Conservation (phyloP, 2,797 vertebrate genomes). For the Phataginus tetradactyla region DNA sequence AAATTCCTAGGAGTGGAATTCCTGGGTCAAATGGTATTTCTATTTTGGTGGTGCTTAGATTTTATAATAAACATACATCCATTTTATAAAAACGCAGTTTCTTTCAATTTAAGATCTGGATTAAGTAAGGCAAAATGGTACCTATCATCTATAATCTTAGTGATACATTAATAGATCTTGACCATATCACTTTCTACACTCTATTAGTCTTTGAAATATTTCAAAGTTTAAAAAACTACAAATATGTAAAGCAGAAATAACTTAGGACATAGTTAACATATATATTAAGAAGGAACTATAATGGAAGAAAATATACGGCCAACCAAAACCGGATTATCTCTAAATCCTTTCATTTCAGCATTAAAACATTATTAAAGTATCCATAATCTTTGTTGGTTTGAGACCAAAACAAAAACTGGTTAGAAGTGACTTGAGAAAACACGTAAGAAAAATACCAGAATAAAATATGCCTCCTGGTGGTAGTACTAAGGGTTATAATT, state of each 20-base stretch:
- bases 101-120: not conserved
- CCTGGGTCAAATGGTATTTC: not conserved
- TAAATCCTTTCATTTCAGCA: not conserved
- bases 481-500: not conserved
- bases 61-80: not conserved
- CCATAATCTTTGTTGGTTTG: not conserved
- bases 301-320: not conserved
- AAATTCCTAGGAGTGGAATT: too few species aligned
- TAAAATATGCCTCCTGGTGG: conserved; percentile 62
- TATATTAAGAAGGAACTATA: not conserved
- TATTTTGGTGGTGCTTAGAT: not conserved
- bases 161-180: not conserved
- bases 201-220: not conserved
- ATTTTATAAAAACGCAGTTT: not conserved
- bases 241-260: not conserved
- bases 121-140: not conserved
- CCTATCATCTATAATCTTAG: not conserved
- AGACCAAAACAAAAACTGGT: not conserved
- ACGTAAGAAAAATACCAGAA: not conserved
- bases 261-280: not conserved
- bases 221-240: not conserved
- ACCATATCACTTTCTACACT: not conserved
- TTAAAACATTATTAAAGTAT: not conserved
- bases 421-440: not conserved
- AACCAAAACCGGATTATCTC: not conserved